phyloP scores from a whole-genome alignment of 2,113 vertebrate species.

The Saiga tatarica region DNA sequence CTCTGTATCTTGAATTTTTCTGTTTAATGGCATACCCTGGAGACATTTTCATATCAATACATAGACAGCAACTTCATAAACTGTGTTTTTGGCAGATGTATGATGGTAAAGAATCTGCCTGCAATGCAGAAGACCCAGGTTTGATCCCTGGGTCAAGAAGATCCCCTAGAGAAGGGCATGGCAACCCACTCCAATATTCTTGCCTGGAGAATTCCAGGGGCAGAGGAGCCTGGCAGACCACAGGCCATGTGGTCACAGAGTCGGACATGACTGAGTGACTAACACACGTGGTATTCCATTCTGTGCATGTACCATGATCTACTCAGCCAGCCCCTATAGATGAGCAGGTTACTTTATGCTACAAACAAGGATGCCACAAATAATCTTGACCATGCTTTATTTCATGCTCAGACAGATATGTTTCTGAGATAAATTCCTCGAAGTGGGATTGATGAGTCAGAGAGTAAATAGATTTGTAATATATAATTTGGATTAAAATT shows the following conservation, averaged over 20 bases:
- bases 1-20: neutral
- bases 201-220: neutral
- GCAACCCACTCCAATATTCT: neutral
- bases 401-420: neutral
- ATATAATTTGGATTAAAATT: conserved; percentile 8
- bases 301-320: neutral
- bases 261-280: neutral
- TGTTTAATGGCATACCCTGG: neutral
- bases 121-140: neutral
- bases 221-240: neutral
- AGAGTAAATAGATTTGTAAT: neutral
- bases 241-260: neutral
- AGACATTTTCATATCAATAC: neutral
- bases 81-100: neutral
- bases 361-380: neutral
- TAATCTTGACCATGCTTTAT: neutral
- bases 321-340: neutral
- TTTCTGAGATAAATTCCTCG: conserved; percentile 1
- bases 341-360: neutral
- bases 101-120: neutral
- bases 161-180: neutral
- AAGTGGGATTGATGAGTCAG: neutral
- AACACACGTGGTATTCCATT: neutral
- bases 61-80: neutral
- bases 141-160: neutral